A percentile compares a stretch with the other conserved stretches of the same genome.
These are phyloP conservation scores for Saturnia japonica DNA, from an alignment of 2,888 invertebrate species.

Conservation along the genomic window DNA sequence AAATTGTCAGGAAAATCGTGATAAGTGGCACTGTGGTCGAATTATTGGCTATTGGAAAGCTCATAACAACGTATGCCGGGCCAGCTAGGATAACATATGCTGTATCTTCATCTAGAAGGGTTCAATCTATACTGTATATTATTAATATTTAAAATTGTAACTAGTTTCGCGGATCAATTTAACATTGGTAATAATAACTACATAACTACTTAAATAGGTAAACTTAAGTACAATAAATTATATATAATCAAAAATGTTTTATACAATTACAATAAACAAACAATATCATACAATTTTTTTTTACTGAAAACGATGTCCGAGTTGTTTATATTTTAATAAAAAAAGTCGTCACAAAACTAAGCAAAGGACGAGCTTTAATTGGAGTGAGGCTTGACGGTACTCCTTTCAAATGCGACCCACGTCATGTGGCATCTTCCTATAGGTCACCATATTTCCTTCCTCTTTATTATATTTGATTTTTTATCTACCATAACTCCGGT, in stretches of 20 bases:
- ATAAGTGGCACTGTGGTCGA: too few relatives aligned
- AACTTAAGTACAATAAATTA: background rate
- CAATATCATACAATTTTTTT: background rate
- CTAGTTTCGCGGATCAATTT: too few relatives aligned
- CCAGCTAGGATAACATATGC: too few relatives aligned
- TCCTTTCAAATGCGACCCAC: conserved; percentile 35
- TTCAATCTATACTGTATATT: too few relatives aligned
- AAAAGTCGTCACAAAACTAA: conserved; percentile 28
- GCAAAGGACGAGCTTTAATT: conserved; percentile 37
- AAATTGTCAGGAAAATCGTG: too few relatives aligned
- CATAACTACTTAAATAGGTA: too few relatives aligned
- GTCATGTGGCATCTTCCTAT: conserved; percentile 30
- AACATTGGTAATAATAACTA: too few relatives aligned
- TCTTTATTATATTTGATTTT: conserved; percentile 24
- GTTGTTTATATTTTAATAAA: conserved; percentile 23
- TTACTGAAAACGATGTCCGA: background rate
- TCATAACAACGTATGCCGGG: too few relatives aligned
- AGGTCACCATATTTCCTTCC: conserved; percentile 31
- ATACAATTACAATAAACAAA: background rate
- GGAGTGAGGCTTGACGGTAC: conserved; percentile 27
- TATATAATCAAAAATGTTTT: background rate
- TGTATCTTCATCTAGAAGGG: too few relatives aligned
- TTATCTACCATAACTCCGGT: conserved; percentile 3
- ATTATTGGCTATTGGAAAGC: too few relatives aligned
- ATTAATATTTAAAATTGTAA: too few relatives aligned